Conservation (phyloP, 2,888 invertebrate species). For the Drosophila cognata region DNA sequence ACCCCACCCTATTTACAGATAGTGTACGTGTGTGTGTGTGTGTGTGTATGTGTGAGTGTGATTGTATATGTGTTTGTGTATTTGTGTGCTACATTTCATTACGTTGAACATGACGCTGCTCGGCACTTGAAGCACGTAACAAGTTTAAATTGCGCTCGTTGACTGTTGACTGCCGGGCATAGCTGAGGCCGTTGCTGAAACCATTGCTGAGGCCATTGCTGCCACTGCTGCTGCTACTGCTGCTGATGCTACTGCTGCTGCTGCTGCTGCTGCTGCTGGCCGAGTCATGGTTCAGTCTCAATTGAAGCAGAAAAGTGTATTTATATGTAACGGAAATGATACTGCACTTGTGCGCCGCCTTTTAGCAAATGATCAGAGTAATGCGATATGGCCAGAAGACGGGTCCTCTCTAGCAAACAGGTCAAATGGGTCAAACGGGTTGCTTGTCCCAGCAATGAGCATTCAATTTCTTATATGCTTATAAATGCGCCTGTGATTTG, state of each 20-base stretch:
- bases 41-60: constrained; percentile 18
- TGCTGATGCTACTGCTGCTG: background rate
- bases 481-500: constrained; percentile 61
- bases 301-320: constrained; percentile 79
- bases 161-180: constrained; percentile 76
- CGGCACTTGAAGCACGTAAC: constrained; percentile 73
- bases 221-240: constrained; percentile 25
- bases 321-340: constrained; percentile 80
- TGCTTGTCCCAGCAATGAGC: constrained; percentile 36
- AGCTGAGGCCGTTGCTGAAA: constrained; percentile 23
- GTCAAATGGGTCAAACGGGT: constrained; percentile 48
- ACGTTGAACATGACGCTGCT: constrained; percentile 72
- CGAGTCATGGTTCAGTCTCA: constrained; percentile 69
- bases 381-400: constrained; percentile 44
- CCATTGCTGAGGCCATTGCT: constrained; percentile 10
- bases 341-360: constrained; percentile 75
- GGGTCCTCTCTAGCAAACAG: background rate
- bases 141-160: constrained; percentile 80
- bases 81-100: constrained; percentile 70
- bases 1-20: constrained; percentile 7
- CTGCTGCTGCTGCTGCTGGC: constrained; percentile 32
- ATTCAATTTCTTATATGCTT: constrained; percentile 45
- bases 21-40: constrained; percentile 14
- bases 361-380: constrained; percentile 66
- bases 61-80: constrained; percentile 20